Percentiles rank a stretch among this genome's conserved stretches.
Evolutionary conservation across 2,888 invertebrate genomes (phyloP).

Genomic region (Hylaea fasciaria): DNA sequence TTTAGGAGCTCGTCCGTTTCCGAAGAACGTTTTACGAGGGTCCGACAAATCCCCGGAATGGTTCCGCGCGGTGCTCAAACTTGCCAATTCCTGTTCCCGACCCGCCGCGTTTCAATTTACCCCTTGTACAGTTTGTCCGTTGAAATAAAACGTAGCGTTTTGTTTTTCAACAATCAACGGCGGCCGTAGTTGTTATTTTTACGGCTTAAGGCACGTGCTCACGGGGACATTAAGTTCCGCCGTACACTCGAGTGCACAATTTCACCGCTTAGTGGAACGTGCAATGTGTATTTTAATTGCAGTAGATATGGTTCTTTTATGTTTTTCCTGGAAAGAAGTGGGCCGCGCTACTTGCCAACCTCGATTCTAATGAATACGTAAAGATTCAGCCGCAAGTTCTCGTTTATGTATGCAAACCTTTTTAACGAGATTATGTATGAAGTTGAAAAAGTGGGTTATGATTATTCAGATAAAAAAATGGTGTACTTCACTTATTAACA

Average conservation of each 20-base stretch:
- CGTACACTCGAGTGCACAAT: conserved; percentile 27
- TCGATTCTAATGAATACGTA: conserved; percentile 23
- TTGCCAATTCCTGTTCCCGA: conserved; percentile 62
- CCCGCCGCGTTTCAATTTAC: conserved; percentile 74
- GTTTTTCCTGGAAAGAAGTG: conserved; percentile 9
- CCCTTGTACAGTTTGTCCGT: conserved; percentile 60
- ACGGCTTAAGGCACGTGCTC: conserved; percentile 51
- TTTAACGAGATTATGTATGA: conserved; percentile 17
- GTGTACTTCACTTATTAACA: conserved; percentile 6
- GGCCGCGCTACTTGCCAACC: conserved; percentile 13
- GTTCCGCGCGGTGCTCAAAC: conserved; percentile 61
- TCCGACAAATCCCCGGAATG: conserved; percentile 69
- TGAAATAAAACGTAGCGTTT: conserved; percentile 64
- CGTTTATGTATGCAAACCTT: conserved; percentile 22
- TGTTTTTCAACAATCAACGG: conserved; percentile 61
- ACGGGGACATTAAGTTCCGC: conserved; percentile 44
- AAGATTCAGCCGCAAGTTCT: conserved; percentile 14
- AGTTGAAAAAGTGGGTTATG: conserved; percentile 7
- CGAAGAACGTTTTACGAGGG: conserved; percentile 72
- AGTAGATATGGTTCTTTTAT: conserved; percentile 20
- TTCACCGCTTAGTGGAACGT: conserved; percentile 29
- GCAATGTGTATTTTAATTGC: conserved; percentile 35
- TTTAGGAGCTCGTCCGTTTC: conserved; percentile 54
- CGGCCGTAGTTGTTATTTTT: conserved; percentile 60
- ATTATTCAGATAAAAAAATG: conserved; percentile 17